phyloP scores from a whole-genome alignment of 1,140 invertebrate genomes.

The Apis cerana region DNA sequence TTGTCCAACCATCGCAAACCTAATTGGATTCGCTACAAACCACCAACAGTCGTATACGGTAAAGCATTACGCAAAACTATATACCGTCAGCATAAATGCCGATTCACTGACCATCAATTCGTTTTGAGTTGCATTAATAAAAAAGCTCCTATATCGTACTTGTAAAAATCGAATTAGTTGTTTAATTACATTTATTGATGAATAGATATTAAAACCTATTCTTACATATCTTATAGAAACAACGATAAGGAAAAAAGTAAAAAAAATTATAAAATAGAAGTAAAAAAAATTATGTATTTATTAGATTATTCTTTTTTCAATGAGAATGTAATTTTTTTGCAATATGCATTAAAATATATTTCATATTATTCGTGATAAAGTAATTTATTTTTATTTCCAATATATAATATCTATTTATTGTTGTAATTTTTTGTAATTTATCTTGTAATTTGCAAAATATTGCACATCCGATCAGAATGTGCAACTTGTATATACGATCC shows the following conservation, averaged over 20 bases:
- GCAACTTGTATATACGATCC: constrained; percentile 18
- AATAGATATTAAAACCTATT: neutral
- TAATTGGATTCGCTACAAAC: constrained; percentile 69
- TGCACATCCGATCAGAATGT: neutral
- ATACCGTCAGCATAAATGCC: constrained; percentile 10
- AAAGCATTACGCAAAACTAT: constrained; percentile 49
- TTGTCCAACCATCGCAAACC: constrained; percentile 66
- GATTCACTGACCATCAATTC: neutral
- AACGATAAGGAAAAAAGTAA: neutral
- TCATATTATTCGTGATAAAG: neutral
- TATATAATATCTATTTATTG: constrained; percentile 10
- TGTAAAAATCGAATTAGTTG: constrained; percentile 1
- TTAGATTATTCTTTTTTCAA: neutral
- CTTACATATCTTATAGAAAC: neutral
- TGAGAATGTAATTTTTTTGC: neutral
- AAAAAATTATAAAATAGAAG: no score
- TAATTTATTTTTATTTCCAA: no score
- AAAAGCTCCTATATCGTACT: neutral
- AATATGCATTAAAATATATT: no score
- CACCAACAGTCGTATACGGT: constrained; percentile 3
- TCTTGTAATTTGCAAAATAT: constrained; percentile 12
- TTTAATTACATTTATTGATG: neutral
- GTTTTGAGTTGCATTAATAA: constrained; percentile 2
- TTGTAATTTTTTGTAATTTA: constrained; percentile 18
- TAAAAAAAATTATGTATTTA: neutral